Evolutionary conservation across 2,797 vertebrate genomes (phyloP).

Genomic region (Anabas testudineus): DNA sequence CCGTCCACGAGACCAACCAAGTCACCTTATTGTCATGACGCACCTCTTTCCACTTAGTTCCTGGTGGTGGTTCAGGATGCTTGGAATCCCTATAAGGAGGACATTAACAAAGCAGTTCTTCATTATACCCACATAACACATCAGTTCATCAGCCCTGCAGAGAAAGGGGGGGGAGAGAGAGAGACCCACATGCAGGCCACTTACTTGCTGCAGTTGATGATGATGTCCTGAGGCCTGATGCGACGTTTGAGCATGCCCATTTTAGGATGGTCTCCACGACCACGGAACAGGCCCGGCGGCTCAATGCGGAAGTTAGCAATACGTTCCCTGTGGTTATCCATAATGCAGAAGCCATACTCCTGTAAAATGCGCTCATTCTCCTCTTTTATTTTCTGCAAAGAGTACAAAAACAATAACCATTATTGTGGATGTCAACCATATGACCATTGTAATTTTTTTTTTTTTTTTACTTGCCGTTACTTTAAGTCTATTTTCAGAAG

Average conservation of each 20-base stretch:
- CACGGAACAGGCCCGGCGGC: slow-evolving; percentile 95
- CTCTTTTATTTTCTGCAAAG: slow-evolving; percentile 92
- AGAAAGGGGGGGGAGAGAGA: neutral
- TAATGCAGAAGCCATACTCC: slow-evolving; percentile 95
- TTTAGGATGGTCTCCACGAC: slow-evolving; percentile 97
- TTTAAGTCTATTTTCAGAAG: too few species aligned
- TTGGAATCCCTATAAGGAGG: slow-evolving; percentile 89
- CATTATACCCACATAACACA: neutral
- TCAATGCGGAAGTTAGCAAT: slow-evolving; percentile 99
- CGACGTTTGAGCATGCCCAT: slow-evolving; percentile 98
- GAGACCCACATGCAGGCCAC: slow-evolving; percentile 32
- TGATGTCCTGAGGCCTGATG: slow-evolving; percentile 93
- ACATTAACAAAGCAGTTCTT: slow-evolving; percentile 7
- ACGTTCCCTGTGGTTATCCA: slow-evolving; percentile 98
- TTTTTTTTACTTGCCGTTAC: too few species aligned
- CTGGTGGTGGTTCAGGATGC: slow-evolving; percentile 90
- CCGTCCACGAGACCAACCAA: slow-evolving; percentile 98
- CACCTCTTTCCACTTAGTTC: slow-evolving; percentile 97
- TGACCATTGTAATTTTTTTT: too few species aligned
- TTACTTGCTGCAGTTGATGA: slow-evolving; percentile 99
- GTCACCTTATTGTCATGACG: slow-evolving; percentile 98
- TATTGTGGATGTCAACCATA: neutral
- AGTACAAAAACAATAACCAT: neutral
- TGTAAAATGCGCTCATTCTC: slow-evolving; percentile 94
- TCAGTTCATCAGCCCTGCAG: neutral